Base-by-base conservation (phyloP, 2,888 invertebrate species). In the Desoria tigrina region DNA sequence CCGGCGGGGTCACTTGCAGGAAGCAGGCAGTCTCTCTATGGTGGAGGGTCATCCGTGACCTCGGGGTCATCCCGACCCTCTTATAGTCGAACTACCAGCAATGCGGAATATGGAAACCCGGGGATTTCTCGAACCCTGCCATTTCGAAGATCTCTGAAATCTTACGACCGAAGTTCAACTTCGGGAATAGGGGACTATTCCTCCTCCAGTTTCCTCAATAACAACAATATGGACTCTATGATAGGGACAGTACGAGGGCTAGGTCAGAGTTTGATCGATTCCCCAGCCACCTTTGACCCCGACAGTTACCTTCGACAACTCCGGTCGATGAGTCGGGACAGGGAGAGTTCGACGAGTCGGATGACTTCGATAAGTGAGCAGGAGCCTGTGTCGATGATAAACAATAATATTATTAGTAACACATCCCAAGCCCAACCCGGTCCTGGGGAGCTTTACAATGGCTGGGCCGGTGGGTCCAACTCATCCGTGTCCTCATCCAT, bases 1-100 rank as follows among this genome's bases (percentile, higher is more conserved):
- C 24, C 4, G 26, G 6, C 45, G 4, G n/a, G 18, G n/a, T 45
- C 45, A 18, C 24, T 26, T 3, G 23, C 51, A 11, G 23, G 24
- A 16, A 26, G 26, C 24, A 6, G 23, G 6, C 45, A 45, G 45
- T 51, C 51, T 16, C 11, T 26, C 11, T 23, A 23, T 24, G 51
- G 51, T 21, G 49, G 49, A 16, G 14, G n/a, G 7, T 26, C 51
- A 51, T 6, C 24, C 21, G 14, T 7, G 6, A 24, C 24, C 3
- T 23, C 51, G 7, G 57, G 18, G 26, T 27, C 49, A 14, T 27
- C 27, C 7, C 3, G 57, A 18, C 58, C 70, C 28, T 27, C 67
- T n/a, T 74, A 73, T 57, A 37, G 60, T 2, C 37, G 74, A 14
- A 70, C 74, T 28, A 45, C 73, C 59, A 73, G 73, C 51, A 70